Evolutionary conservation across 2,797 vertebrate genomes (phyloP).

Genomic region (Nannoperca australis): DNA sequence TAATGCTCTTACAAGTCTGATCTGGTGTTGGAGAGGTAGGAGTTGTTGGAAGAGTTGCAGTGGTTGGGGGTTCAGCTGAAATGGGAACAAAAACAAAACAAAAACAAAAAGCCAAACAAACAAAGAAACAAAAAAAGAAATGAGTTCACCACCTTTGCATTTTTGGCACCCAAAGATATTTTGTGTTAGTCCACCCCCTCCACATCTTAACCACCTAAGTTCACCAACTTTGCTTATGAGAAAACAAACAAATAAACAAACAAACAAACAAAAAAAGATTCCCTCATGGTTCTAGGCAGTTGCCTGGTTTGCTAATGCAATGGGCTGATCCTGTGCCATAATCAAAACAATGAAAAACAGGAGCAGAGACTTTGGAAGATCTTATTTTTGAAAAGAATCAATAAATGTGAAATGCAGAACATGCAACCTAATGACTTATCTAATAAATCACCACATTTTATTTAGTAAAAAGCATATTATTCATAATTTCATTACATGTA

Average conservation of each 20-base stretch:
- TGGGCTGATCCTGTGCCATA: background rate
- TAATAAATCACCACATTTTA: background rate
- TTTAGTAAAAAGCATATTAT: too few species aligned
- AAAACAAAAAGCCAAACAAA: conserved; percentile 36
- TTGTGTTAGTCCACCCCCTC: background rate
- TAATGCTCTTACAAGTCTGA: conserved; percentile 73
- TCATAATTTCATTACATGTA: background rate
- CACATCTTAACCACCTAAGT: background rate
- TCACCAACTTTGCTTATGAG: background rate
- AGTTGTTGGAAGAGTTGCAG: conserved; percentile 44
- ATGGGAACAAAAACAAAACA: conserved; percentile 40
- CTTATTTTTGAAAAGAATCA: background rate
- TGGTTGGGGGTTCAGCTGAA: conserved; percentile 62
- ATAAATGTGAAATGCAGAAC: background rate
- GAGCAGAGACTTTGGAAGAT: background rate
- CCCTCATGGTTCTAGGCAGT: background rate
- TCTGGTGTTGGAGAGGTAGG: conserved; percentile 59
- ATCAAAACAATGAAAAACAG: background rate
- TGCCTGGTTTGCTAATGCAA: background rate
- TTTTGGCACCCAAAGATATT: background rate
- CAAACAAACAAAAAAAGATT: background rate
- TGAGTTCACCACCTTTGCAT: conserved; percentile 7
- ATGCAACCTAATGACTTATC: background rate
- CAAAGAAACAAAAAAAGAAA: conserved; percentile 26
- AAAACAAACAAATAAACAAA: background rate